Percentiles rank a stretch among this genome's conserved stretches.
Evolutionary conservation across 2,113 vertebrate species (phyloP).

Genomic region (Leptocoma aspasia): DNA sequence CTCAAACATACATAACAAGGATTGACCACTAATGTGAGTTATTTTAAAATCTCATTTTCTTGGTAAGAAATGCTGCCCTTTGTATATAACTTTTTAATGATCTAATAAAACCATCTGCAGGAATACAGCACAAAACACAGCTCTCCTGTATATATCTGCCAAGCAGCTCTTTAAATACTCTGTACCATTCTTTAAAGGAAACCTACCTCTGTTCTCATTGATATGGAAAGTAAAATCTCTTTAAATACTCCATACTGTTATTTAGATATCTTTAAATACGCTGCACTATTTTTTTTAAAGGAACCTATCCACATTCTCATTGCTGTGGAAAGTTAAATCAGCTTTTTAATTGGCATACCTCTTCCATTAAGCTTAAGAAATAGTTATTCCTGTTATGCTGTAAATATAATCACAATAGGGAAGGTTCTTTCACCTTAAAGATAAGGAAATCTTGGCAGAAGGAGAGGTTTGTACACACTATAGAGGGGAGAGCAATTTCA

Average conservation of each 20-base stretch:
- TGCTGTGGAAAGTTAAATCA: not conserved
- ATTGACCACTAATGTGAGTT: constrained; percentile 39
- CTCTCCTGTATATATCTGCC: not conserved
- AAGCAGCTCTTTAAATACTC: not conserved
- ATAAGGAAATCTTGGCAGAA: not conserved
- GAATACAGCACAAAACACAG: not conserved
- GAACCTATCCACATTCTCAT: not conserved
- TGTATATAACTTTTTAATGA: not conserved
- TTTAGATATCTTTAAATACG: not conserved
- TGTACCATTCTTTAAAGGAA: not conserved
- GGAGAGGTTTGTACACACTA: fast-evolving
- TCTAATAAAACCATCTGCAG: constrained; percentile 7
- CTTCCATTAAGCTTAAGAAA: not conserved
- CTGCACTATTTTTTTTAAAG: not conserved
- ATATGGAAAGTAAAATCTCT: not conserved
- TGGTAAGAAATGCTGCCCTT: constrained; percentile 11
- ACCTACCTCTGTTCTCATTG: not conserved
- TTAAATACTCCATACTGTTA: not conserved
- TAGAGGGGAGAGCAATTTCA: not conserved
- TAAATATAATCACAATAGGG: not conserved
- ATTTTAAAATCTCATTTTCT: constrained; percentile 56
- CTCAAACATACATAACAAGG: constrained; percentile 12
- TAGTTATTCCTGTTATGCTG: not conserved
- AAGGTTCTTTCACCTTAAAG: not conserved
- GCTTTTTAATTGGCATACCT: not conserved